Base-by-base conservation (phyloP, 2,797 vertebrate species). In the Pangasius sanitwongsei region DNA sequence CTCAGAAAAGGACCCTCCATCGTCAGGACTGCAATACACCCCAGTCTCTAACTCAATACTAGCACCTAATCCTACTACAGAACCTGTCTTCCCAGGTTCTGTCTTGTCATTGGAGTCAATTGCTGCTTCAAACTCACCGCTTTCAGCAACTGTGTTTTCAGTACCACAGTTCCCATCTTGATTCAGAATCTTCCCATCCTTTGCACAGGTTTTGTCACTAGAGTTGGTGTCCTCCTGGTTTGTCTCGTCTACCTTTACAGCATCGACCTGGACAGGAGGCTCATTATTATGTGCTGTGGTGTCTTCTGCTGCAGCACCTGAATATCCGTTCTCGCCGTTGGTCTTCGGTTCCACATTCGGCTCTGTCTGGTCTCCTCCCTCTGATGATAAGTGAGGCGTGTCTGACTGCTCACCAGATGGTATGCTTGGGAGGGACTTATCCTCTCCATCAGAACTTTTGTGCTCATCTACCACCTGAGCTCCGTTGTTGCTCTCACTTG, bases 251-350 rank as follows among this genome's bases (percentile, higher is more conserved):
- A 94, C 83, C 57, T 88, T 91, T 84, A 86, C 78, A 57, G 86
- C 91, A 59, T 89, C 91, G 90, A 95, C 95, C 89, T 95, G 75
- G 2, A 94, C 94, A 93, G 93, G 94, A 90, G 88, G 91, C 59
- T 91, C 94, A 93, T 95, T 94, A 93, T 96, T 95, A 91, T 96
- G 93, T 69, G 93, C 93, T 90, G 88, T 85, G 90, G 92, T 93
- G 87, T 96, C 96, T 88, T 96, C 95, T 1, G 74, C 91, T 7
- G 92, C 93, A 80, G 94, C 94, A 41, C 96, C 94, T 85, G 94
- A 88, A 93, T 95, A 96, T 91, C 95, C 94, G 61, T 96, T 96
- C 91, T 96, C 95, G 1, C 95, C 94, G 59, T 95, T 97, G 92
- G 95, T 94, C 88, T 95, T 94, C 0, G 95, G 93, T 82, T 92